These are phyloP conservation scores for Orthosia cruda DNA, from an alignment of 2,888 invertebrate genomes.

Conservation along the genomic window DNA sequence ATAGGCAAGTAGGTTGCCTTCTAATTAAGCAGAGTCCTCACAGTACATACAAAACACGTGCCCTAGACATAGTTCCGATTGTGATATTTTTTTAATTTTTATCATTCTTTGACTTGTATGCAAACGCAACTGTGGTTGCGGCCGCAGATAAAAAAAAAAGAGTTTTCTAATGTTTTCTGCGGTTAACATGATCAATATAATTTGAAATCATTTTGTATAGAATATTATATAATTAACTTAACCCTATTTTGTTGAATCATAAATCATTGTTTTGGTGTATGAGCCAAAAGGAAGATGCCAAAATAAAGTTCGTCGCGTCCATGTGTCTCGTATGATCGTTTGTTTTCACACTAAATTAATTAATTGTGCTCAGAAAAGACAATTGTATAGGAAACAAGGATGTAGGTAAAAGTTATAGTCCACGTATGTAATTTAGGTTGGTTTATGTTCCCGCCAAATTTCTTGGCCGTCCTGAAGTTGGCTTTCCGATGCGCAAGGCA, in stretches of 20 bases:
- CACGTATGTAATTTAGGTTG: slow-evolving; percentile 72
- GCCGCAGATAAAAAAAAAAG: slow-evolving; percentile 3
- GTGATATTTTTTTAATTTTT: slow-evolving; percentile 83
- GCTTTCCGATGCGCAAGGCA: no score
- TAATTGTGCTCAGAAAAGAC: slow-evolving; percentile 89
- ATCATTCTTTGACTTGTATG: slow-evolving; percentile 37
- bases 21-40: no score
- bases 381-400: slow-evolving; percentile 81
- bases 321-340: slow-evolving; percentile 73
- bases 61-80: slow-evolving; percentile 82
- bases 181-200: slow-evolving; percentile 30
- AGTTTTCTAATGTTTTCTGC: slow-evolving; percentile 21
- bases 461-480: no score
- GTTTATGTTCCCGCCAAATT: slow-evolving; percentile 32
- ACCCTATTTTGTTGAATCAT: slow-evolving; percentile 51
- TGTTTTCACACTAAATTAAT: slow-evolving; percentile 75
- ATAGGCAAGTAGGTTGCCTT: no score
- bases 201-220: slow-evolving; percentile 42
- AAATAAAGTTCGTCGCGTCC: slow-evolving; percentile 85
- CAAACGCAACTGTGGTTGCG: slow-evolving; percentile 20
- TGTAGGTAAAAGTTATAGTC: slow-evolving; percentile 78
- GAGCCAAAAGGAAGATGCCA: slow-evolving; percentile 90
- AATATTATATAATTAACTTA: slow-evolving; percentile 22
- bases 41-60: slow-evolving; percentile 76
- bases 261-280: slow-evolving; percentile 82